Evolutionary conservation across 2,797 vertebrate species (phyloP).

Genomic region (Triplophysa yarkandensis): DNA sequence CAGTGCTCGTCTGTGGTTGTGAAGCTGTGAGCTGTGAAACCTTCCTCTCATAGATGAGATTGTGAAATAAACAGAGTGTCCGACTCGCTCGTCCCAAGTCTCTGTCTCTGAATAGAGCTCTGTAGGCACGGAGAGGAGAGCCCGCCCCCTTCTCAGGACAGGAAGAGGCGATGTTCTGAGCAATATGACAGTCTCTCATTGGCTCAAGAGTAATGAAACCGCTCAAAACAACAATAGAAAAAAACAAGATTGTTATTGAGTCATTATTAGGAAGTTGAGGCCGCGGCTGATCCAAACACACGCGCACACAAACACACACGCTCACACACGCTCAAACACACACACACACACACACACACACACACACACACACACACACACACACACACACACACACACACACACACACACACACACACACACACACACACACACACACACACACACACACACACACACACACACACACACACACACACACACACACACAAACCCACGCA

Average conservation of each 20-base stretch:
- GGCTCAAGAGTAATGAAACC: slow-evolving; percentile 53
- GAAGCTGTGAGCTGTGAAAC: background rate
- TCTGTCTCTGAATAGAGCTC: slow-evolving; percentile 47
- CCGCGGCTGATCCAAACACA: slow-evolving; percentile 37
- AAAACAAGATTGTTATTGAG: slow-evolving; percentile 45
- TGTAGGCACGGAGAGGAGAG: slow-evolving; percentile 57
- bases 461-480: no score
- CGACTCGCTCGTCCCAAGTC: slow-evolving; percentile 32
- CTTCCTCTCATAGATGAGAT: slow-evolving; percentile 1
- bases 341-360: slow-evolving; percentile 35
- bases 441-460: slow-evolving; percentile 33
- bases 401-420: no score
- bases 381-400: slow-evolving; percentile 40
- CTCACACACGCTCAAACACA: slow-evolving; percentile 4
- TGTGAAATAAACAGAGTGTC: slow-evolving; percentile 31
- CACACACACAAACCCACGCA: slow-evolving; percentile 32
- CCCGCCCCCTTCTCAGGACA: slow-evolving; percentile 32
- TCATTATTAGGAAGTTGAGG: slow-evolving; percentile 60
- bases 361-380: slow-evolving; percentile 10
- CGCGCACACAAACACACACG: slow-evolving; percentile 35
- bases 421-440: no score
- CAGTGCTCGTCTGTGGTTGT: background rate
- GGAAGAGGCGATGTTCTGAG: slow-evolving; percentile 52
- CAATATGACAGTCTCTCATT: slow-evolving; percentile 49
- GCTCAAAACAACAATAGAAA: slow-evolving; percentile 47